Percentiles rank a stretch among this genome's conserved stretches.
These are phyloP conservation scores for Tragelaphus scriptus DNA, from an alignment of 2,113 vertebrate species.

Conservation along the genomic window DNA sequence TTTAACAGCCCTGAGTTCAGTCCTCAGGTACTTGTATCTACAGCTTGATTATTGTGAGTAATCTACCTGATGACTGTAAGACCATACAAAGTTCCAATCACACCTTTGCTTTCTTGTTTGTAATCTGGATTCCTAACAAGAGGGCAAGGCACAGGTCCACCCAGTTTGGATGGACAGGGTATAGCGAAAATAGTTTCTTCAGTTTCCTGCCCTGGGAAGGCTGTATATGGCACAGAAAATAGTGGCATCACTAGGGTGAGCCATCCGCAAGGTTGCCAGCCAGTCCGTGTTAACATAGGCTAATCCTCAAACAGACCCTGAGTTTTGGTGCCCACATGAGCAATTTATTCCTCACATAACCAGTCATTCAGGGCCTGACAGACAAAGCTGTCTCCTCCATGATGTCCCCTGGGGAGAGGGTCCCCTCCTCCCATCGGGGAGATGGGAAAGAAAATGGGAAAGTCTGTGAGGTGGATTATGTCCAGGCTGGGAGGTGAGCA, in stretches of 20 bases:
- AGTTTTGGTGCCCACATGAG: background rate
- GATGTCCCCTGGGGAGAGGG: background rate
- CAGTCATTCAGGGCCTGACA: background rate
- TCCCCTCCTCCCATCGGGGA: background rate
- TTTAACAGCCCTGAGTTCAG: background rate
- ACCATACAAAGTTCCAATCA: background rate
- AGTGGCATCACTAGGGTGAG: background rate
- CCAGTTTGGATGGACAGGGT: background rate
- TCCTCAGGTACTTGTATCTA: background rate
- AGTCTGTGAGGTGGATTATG: background rate
- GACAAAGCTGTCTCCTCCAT: background rate
- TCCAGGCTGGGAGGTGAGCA: background rate
- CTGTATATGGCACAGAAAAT: background rate
- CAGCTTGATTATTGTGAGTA: fast-evolving
- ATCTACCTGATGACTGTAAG: background rate
- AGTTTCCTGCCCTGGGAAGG: background rate
- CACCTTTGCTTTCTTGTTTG: background rate
- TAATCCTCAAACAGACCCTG: background rate
- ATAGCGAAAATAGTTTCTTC: background rate
- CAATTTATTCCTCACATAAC: background rate
- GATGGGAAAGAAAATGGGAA: background rate
- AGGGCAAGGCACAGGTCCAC: background rate
- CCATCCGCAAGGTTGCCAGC: background rate
- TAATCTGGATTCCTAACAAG: background rate
- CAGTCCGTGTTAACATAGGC: background rate